Conservation (phyloP, 1,140 invertebrate genomes). For the Conus ventricosus region DNA sequence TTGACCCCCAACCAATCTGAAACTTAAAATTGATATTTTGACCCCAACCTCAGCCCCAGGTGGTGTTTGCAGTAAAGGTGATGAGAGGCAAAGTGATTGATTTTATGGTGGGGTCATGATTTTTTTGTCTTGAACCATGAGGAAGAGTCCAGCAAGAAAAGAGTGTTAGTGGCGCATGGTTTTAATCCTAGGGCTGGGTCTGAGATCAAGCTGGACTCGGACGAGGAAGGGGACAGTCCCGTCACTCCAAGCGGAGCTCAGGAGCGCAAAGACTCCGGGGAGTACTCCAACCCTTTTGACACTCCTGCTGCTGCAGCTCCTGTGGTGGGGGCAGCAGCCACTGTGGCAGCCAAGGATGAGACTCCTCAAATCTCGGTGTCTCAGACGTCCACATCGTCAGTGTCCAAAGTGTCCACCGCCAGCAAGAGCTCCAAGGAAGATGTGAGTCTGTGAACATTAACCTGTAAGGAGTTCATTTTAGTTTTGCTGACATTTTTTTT, state of each 20-base stretch:
- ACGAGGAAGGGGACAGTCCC: constrained; percentile 46
- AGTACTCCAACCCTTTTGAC: constrained; percentile 24
- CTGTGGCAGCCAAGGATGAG: constrained; percentile 38
- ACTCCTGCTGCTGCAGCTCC: constrained; percentile 34
- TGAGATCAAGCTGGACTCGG: constrained; percentile 66
- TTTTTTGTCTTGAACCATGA: too few relatives aligned
- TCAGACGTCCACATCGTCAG: constrained; percentile 34
- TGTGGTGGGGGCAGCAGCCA: constrained; percentile 29
- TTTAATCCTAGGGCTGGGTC: constrained; percentile 25
- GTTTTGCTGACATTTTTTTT: too few relatives aligned
- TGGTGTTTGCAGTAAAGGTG: too few relatives aligned
- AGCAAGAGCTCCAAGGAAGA: constrained; percentile 44
- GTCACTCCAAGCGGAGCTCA: background rate
- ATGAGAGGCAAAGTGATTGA: too few relatives aligned
- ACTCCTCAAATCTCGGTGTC: constrained; percentile 61
- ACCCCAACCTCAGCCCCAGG: too few relatives aligned
- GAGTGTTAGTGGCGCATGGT: too few relatives aligned
- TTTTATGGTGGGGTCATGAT: too few relatives aligned
- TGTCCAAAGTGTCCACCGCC: constrained; percentile 33
- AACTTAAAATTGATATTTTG: too few relatives aligned
- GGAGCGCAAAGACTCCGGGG: constrained; percentile 12
- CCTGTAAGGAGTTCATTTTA: too few relatives aligned
- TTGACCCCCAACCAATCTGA: too few relatives aligned
- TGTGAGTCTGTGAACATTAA: constrained; percentile 7
- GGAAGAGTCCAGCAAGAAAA: too few relatives aligned